Base-by-base conservation (phyloP, 2,797 vertebrate species). In the Lateolabrax maculatus region DNA sequence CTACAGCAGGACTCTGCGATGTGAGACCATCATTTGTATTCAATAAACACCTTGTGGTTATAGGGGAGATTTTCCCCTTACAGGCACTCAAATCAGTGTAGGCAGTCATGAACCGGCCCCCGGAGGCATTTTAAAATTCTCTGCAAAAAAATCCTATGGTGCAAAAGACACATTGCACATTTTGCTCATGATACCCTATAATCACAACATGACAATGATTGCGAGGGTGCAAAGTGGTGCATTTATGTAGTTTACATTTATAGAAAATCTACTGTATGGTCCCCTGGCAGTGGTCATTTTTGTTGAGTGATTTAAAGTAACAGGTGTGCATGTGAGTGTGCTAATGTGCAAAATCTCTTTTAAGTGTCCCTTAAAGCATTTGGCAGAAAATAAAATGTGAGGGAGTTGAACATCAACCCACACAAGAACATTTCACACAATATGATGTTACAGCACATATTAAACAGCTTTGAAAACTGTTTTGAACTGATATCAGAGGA, bases 11-110 rank as follows among this genome's bases (percentile, higher is more conserved):
- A 73, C 64, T 75, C 79, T 86, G 73, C 21, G 19, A 80, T 84
- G 77, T 70, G 70, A 83, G 77, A 71, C 83, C 73, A 78, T 90
- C 86, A 94, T 94, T 94, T 93, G 92, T 94, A 93, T 95, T 94
- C 93, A 85, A 80, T 90, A 90, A 94, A 93, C 93, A 89, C 84
- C 72, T 77, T 36, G 29, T 90, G 89, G 94, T 95, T 93, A 90
- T 91, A 86, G 87, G 89, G 78, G 77, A 84, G 80, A 93, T 92
- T 93, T 93, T 84, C 82, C 85, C 89, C 88, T 90, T 79, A 77
- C 84, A 90, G 87, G 68, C 86, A 86, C 88, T 93, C 83, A 88
- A 92, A 93, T 94, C 92, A 91, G 84, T 93, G 90, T 86, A 91
- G 90, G 89, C 85, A 92, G 85, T 90, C 85, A 87, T 89, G 89